A percentile compares a stretch with the other conserved stretches of the same genome.
Evolutionary conservation across 2,797 vertebrate species (phyloP).

Genomic region (Apodemus agrarius): DNA sequence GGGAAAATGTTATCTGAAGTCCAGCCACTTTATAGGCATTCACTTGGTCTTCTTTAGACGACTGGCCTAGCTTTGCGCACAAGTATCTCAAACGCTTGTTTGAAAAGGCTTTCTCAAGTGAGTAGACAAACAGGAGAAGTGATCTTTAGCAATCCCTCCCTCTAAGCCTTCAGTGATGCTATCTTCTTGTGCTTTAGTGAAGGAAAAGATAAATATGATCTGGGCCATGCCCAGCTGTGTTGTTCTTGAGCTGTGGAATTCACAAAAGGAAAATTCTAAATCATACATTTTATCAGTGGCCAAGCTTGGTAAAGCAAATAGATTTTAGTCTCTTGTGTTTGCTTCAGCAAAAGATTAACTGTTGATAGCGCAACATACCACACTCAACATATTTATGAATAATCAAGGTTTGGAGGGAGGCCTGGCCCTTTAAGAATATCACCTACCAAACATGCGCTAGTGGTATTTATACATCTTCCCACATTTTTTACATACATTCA

Average conservation of each 20-base stretch:
- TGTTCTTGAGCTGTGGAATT: slow-evolving; percentile 88
- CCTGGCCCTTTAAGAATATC: slow-evolving; percentile 84
- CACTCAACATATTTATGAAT: slow-evolving; percentile 92
- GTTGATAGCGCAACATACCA: slow-evolving; percentile 91
- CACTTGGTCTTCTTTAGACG: slow-evolving; percentile 90
- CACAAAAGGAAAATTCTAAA: slow-evolving; percentile 88
- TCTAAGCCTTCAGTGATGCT: slow-evolving; percentile 88
- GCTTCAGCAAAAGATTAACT: slow-evolving; percentile 89
- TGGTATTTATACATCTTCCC: slow-evolving; percentile 75
- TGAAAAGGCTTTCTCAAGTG: slow-evolving; percentile 90
- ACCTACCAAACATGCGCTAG: slow-evolving; percentile 84
- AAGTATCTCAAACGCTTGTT: slow-evolving; percentile 90
- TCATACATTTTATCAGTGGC: slow-evolving; percentile 87
- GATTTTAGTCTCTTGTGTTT: slow-evolving; percentile 84
- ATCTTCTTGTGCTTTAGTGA: slow-evolving; percentile 91
- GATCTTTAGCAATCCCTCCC: slow-evolving; percentile 89
- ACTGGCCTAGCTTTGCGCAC: slow-evolving; percentile 89
- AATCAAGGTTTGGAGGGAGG: slow-evolving; percentile 92
- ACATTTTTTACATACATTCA: slow-evolving; percentile 85
- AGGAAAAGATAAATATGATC: slow-evolving; percentile 90
- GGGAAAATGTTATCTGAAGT: slow-evolving; percentile 93
- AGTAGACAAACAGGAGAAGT: slow-evolving; percentile 89
- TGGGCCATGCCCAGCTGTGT: slow-evolving; percentile 88
- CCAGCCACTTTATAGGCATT: slow-evolving; percentile 91
- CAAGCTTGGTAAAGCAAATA: slow-evolving; percentile 89